A percentile compares a stretch with the other conserved stretches of the same genome.
These are phyloP conservation scores for Leistus spinibarbis DNA, from an alignment of 2,888 invertebrate genomes.

Conservation along the genomic window DNA sequence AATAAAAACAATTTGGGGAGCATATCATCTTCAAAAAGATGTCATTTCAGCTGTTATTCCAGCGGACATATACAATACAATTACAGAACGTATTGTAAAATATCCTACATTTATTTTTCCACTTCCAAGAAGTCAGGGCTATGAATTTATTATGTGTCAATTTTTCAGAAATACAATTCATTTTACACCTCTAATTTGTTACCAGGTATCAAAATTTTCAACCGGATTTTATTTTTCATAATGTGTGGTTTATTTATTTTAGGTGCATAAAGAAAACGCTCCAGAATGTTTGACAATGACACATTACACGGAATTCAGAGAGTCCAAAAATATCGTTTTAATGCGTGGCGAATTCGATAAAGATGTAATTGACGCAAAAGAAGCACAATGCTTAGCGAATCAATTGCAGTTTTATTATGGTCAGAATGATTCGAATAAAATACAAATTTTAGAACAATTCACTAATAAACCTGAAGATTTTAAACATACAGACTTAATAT, in stretches of 20 bases:
- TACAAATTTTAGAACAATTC: slow-evolving; percentile 70
- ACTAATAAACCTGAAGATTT: slow-evolving; percentile 74
- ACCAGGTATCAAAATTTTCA: slow-evolving; percentile 69
- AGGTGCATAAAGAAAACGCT: slow-evolving; percentile 86
- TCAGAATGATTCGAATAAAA: slow-evolving; percentile 66
- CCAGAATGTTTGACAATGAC: slow-evolving; percentile 83
- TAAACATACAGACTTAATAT: slow-evolving; percentile 81
- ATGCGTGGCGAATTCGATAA: slow-evolving; percentile 88
- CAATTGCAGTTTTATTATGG: slow-evolving; percentile 85
- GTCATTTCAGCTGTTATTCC: slow-evolving; percentile 77
- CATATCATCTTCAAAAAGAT: slow-evolving; percentile 79
- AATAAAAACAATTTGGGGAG: slow-evolving; percentile 77
- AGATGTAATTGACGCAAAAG: slow-evolving; percentile 74
- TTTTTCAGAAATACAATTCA: slow-evolving; percentile 74
- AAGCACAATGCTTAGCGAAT: slow-evolving; percentile 86
- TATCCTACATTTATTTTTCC: slow-evolving; percentile 80
- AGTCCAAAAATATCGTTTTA: slow-evolving; percentile 74
- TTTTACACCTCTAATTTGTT: slow-evolving; percentile 84
- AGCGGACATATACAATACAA: slow-evolving; percentile 62
- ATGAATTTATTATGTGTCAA: slow-evolving; percentile 84
- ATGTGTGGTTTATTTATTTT: no score
- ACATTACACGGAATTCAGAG: slow-evolving; percentile 76
- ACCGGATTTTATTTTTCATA: neutral
- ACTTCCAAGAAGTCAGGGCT: slow-evolving; percentile 80
- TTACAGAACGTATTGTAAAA: slow-evolving; percentile 64